Conservation (phyloP, 2,113 vertebrate genomes). For the Uropsilus gracilis region DNA sequence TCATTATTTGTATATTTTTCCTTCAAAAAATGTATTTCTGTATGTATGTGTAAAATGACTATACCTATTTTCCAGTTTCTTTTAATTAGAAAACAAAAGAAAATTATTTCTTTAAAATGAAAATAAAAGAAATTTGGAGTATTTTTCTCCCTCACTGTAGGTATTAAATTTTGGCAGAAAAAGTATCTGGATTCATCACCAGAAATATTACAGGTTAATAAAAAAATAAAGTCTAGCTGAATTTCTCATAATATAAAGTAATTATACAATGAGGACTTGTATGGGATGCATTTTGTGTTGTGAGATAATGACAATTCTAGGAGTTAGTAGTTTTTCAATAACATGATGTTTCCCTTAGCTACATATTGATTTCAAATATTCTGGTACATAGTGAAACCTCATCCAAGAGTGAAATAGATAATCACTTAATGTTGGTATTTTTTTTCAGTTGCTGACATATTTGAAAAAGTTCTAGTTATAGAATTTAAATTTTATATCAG, state of each 20-base stretch:
- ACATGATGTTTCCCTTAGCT: constrained; percentile 42
- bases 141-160: constrained; percentile 46
- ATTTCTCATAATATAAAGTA: constrained; percentile 52
- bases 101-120: not conserved
- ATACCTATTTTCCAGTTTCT: not conserved
- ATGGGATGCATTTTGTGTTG: constrained; percentile 15
- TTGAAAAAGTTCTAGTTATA: not conserved
- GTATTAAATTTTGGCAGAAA: constrained; percentile 26
- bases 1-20: not conserved
- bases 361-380: constrained; percentile 52
- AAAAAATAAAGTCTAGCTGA: not conserved
- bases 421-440: constrained; percentile 9
- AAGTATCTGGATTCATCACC: not conserved
- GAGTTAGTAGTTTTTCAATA: constrained; percentile 45
- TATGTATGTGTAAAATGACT: not conserved
- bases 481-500: not conserved
- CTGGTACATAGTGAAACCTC: constrained; percentile 27
- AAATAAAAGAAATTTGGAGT: not conserved
- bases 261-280: not conserved
- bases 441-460: not conserved
- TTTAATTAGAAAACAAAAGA: not conserved
- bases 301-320: constrained; percentile 56
- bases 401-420: constrained; percentile 48
- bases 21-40: not conserved
- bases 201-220: not conserved